phyloP scores from a whole-genome alignment of 2,113 vertebrate genomes.

The Percopsis transmontana region DNA sequence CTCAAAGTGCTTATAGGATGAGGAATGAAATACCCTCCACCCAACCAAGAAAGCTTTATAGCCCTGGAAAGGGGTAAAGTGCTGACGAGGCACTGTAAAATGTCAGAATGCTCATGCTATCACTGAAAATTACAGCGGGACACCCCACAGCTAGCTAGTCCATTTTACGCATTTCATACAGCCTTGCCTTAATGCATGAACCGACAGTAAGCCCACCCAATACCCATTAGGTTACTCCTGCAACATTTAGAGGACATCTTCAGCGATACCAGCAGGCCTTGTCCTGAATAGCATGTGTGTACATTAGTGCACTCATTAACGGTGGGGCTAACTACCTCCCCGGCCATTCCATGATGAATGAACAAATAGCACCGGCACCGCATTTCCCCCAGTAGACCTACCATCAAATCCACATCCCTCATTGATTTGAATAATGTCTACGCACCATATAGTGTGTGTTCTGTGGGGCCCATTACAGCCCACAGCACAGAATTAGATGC shows the following conservation, averaged over 20 bases:
- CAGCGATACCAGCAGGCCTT: not conserved
- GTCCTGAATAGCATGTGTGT: not conserved
- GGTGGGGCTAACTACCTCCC: constrained; percentile 42
- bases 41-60: not conserved
- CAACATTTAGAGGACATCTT: not conserved
- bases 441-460: not conserved
- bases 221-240: not conserved
- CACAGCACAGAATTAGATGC: not conserved
- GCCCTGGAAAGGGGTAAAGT: not conserved
- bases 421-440: constrained; percentile 1
- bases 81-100: not conserved
- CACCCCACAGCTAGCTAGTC: not conserved
- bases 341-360: constrained; percentile 33
- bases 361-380: constrained; percentile 38
- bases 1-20: too few relatives aligned
- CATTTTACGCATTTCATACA: not conserved
- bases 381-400: not conserved
- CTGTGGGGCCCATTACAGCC: not conserved
- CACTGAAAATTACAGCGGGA: too few relatives aligned
- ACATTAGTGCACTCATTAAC: constrained; percentile 32
- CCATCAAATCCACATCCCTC: not conserved
- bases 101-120: not conserved
- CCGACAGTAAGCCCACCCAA: not conserved
- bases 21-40: too few relatives aligned
- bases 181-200: not conserved